A percentile compares a stretch with the other conserved stretches of the same genome.
Conservation (phyloP, 2,113 vertebrate genomes). For the Callopanchax toddi region DNA sequence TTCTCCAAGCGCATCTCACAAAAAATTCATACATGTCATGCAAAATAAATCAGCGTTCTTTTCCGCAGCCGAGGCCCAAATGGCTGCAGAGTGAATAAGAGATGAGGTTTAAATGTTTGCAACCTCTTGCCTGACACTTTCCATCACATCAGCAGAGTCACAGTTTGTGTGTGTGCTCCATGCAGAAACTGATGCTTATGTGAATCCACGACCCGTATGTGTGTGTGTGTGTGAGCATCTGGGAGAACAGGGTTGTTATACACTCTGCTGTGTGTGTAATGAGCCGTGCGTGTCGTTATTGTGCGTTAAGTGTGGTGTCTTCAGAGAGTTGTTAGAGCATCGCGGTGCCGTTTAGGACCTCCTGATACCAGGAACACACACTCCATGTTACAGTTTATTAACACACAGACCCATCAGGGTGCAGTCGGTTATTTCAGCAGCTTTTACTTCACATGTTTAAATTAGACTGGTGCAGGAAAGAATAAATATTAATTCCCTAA, state of each 20-base stretch:
- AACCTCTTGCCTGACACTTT: conserved; percentile 80
- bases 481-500: too few relatives aligned
- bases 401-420: background rate
- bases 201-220: conserved; percentile 1
- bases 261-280: conserved; percentile 70
- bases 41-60: conserved; percentile 84
- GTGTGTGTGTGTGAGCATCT: conserved; percentile 37
- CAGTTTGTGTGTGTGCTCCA: conserved; percentile 20
- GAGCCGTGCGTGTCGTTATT: conserved; percentile 69
- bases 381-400: background rate
- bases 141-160: conserved; percentile 83
- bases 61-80: conserved; percentile 77
- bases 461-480: background rate
- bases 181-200: background rate
- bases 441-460: background rate
- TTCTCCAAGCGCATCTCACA: conserved; percentile 70
- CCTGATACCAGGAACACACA: conserved; percentile 30
- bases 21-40: conserved; percentile 86
- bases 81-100: conserved; percentile 81
- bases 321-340: conserved; percentile 63
- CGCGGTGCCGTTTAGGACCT: conserved; percentile 53
- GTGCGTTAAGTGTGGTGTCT: conserved; percentile 63
- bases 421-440: too few relatives aligned
- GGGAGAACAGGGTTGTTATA: conserved; percentile 64
- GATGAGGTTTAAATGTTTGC: conserved; percentile 83